Conservation (phyloP, 2,797 vertebrate genomes). For the Premnoplex brunnescens region DNA sequence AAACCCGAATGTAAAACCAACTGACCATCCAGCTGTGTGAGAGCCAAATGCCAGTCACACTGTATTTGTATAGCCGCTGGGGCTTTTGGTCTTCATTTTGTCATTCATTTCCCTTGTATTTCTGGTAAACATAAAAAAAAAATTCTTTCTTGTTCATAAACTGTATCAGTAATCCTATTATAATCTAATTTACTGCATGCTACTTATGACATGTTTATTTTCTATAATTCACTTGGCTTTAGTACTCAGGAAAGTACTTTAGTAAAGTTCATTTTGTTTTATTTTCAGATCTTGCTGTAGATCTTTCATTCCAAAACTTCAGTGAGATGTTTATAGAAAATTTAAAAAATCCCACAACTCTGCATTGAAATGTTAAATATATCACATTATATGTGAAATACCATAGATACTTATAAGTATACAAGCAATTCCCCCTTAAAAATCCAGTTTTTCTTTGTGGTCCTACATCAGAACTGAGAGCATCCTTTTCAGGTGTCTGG, state of each 20-base stretch:
- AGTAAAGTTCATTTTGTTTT: background rate
- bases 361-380: background rate
- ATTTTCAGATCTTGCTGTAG: background rate
- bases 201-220: constrained; percentile 45
- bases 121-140: constrained; percentile 22
- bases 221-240: constrained; percentile 38
- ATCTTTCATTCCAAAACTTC: background rate
- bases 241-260: background rate
- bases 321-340: background rate
- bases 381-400: background rate
- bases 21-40: background rate
- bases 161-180: background rate
- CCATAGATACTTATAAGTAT: background rate
- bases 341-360: background rate
- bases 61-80: background rate
- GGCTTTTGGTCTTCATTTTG: background rate
- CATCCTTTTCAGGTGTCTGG: background rate
- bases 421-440: background rate
- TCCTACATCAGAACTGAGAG: background rate
- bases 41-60: background rate
- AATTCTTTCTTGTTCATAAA: background rate
- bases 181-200: constrained; percentile 16
- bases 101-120: background rate
- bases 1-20: background rate
- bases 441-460: background rate